Evolutionary conservation across 2,888 invertebrate genomes (phyloP).

Genomic region (Acanthosepion lycidas): DNA sequence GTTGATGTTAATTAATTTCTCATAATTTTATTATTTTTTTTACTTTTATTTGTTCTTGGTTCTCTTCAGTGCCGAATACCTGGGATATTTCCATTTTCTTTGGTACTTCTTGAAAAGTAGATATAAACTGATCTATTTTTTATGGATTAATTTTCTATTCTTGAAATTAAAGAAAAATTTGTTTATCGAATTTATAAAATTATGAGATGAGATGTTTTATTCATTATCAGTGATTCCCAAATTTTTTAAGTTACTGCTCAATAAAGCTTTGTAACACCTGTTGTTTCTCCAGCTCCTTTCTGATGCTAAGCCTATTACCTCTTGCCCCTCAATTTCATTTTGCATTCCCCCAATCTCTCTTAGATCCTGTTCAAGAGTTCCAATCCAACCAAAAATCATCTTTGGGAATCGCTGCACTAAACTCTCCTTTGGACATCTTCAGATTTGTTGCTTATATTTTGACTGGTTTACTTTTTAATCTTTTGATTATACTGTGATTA

Average conservation of each 20-base stretch:
- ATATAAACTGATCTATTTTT: not conserved
- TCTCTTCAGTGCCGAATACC: not conserved
- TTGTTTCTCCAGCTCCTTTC: not conserved
- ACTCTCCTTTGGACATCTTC: not conserved
- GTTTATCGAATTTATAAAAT: too few species aligned
- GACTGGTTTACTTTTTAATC: too few species aligned
- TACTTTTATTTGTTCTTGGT: not conserved
- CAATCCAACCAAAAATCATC: not conserved
- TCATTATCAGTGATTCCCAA: not conserved
- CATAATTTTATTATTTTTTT: not conserved
- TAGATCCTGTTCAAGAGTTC: not conserved
- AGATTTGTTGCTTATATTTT: not conserved
- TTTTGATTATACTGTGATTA: too few species aligned
- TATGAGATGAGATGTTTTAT: not conserved
- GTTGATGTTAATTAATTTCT: not conserved
- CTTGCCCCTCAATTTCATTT: not conserved
- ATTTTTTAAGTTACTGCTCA: not conserved
- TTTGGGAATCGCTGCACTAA: not conserved
- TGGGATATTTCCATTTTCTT: not conserved
- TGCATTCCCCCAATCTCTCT: too few species aligned
- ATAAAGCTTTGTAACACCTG: not conserved
- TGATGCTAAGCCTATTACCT: too few species aligned
- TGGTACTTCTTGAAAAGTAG: not conserved
- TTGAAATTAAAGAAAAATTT: too few species aligned
- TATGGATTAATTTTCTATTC: too few species aligned